phyloP scores from a whole-genome alignment of 2,888 invertebrate genomes.

The Philaethria dido region DNA sequence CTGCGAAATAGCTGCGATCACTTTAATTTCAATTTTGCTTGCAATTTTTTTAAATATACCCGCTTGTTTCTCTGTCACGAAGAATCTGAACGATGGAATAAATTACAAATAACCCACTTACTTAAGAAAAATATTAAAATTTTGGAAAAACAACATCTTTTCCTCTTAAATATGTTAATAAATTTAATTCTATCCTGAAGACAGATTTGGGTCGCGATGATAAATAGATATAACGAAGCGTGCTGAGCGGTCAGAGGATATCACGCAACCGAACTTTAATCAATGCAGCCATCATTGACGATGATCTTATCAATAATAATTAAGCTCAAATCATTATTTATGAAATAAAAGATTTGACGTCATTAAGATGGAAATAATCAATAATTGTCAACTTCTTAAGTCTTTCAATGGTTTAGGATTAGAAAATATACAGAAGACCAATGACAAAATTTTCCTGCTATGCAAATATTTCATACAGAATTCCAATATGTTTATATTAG shows the following conservation, averaged over 20 bases:
- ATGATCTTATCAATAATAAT: slow-evolving; percentile 16
- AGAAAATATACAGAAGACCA: neutral
- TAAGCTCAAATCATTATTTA: slow-evolving; percentile 8
- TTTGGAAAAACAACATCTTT: neutral
- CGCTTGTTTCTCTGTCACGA: neutral
- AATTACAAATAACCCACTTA: neutral
- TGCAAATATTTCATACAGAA: neutral
- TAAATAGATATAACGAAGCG: slow-evolving; percentile 45
- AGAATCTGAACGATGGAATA: neutral
- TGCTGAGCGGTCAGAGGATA: slow-evolving; percentile 40
- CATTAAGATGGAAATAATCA: neutral
- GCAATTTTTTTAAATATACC: slow-evolving; percentile 25
- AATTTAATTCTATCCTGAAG: slow-evolving; percentile 37
- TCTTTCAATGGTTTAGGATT: neutral
- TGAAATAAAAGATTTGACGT: neutral
- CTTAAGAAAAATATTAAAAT: too few species aligned
- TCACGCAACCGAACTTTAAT: slow-evolving; percentile 44
- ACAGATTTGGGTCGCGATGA: slow-evolving; percentile 47
- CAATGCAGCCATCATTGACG: slow-evolving; percentile 25
- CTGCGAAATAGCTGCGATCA: slow-evolving; percentile 70
- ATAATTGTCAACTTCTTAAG: neutral
- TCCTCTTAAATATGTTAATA: neutral
- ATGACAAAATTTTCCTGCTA: neutral
- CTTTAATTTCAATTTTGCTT: slow-evolving; percentile 79
- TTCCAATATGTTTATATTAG: neutral